Conservation (phyloP, 2,113 vertebrate species). For the Marmota monax region DNA sequence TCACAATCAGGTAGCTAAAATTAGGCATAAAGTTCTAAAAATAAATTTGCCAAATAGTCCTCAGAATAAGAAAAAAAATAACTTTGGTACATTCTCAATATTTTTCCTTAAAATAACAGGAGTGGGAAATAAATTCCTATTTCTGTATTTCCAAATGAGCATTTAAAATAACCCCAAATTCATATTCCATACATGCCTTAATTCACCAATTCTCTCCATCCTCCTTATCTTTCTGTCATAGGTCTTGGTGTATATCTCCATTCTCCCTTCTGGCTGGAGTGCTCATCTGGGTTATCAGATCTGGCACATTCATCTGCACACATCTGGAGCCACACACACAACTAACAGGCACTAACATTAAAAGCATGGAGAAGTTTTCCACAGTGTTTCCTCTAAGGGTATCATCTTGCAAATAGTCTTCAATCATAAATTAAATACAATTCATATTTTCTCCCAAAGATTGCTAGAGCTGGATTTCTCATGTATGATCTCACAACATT, state of each 20-base stretch:
- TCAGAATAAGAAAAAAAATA: not conserved
- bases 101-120: not conserved
- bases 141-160: not conserved
- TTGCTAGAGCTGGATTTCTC: not conserved
- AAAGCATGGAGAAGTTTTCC: not conserved
- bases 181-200: not conserved
- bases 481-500: not conserved
- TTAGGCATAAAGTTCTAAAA: not conserved
- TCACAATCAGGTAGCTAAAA: not conserved
- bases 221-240: not conserved
- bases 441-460: not conserved
- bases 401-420: not conserved
- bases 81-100: not conserved
- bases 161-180: not conserved
- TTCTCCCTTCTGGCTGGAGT: not conserved
- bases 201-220: not conserved
- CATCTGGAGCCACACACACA: conserved; percentile 30
- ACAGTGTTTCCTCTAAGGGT: not conserved
- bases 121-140: not conserved
- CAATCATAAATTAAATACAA: not conserved
- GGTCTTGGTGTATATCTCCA: not conserved
- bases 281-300: conserved; percentile 39
- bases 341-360: conserved; percentile 17
- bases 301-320: conserved; percentile 23
- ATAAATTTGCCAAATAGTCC: not conserved